These are phyloP conservation scores for Rhinophrynus dorsalis DNA, from an alignment of 2,797 vertebrate genomes.

Conservation along the genomic window DNA sequence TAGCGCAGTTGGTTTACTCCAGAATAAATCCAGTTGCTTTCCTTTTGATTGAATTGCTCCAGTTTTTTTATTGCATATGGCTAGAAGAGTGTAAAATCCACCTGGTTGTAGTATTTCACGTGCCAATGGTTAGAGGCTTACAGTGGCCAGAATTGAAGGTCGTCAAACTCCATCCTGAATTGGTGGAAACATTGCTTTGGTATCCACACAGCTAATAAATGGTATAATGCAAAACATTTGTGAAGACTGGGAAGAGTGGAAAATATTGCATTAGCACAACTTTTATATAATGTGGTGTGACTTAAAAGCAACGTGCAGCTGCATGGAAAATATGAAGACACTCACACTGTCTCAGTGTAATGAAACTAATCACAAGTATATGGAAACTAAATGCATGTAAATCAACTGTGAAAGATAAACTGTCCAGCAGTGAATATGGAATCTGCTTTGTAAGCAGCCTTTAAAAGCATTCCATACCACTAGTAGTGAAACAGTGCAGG, in stretches of 20 bases:
- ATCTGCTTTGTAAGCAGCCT: constrained; percentile 57
- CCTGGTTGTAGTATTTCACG: too few species aligned
- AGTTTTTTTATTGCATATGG: too few species aligned
- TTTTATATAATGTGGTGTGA: background rate
- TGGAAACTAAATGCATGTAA: constrained; percentile 53
- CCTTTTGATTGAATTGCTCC: too few species aligned
- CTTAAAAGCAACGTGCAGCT: constrained; percentile 7
- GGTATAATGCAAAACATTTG: background rate
- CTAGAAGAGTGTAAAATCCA: too few species aligned
- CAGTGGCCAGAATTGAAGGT: background rate
- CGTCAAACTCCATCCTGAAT: background rate
- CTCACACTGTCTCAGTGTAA: background rate
- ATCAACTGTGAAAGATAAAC: constrained; percentile 57
- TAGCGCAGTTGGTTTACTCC: too few species aligned
- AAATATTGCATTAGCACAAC: background rate
- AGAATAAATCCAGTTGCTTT: too few species aligned
- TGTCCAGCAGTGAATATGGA: constrained; percentile 56
- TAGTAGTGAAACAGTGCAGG: background rate
- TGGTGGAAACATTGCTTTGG: background rate
- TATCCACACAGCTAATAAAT: background rate
- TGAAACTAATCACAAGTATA: constrained; percentile 47
- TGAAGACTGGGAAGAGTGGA: background rate
- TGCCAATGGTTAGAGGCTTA: too few species aligned
- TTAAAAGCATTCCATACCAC: constrained; percentile 55
- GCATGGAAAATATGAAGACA: constrained; percentile 15